Evolutionary conservation across 2,113 vertebrate genomes (phyloP).

Genomic region (Euleptes europaea): DNA sequence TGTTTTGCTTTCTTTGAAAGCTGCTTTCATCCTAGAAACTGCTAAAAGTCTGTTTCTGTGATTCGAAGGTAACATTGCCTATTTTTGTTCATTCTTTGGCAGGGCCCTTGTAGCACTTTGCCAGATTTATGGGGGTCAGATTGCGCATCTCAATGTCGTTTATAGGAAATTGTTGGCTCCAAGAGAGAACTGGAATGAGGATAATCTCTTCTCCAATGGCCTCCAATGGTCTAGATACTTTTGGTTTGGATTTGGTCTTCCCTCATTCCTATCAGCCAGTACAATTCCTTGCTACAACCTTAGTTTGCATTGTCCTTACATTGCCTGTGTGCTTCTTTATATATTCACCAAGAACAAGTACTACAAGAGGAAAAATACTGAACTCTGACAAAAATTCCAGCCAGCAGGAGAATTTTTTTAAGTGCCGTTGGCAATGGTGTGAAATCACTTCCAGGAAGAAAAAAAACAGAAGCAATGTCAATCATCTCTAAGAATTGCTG

Average conservation of each 20-base stretch:
- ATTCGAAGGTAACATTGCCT: constrained; percentile 37
- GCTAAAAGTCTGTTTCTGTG: constrained; percentile 56
- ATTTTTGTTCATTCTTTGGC: constrained; percentile 50
- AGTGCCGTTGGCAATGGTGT: too few species aligned
- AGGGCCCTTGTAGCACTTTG: constrained; percentile 33
- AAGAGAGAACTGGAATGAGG: constrained; percentile 4
- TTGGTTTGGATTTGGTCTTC: constrained; percentile 43
- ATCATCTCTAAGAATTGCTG: too few species aligned
- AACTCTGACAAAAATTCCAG: constrained; percentile 13
- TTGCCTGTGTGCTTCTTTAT: constrained; percentile 44
- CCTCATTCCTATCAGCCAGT: constrained; percentile 20
- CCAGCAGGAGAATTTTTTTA: too few species aligned
- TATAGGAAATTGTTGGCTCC: constrained; percentile 36
- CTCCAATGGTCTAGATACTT: constrained; percentile 29
- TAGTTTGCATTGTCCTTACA: constrained; percentile 1
- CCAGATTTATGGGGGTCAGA: constrained; percentile 18
- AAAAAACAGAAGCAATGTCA: too few species aligned
- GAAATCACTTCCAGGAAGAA: too few species aligned
- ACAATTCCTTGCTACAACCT: constrained; percentile 26
- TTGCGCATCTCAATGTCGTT: constrained; percentile 7
- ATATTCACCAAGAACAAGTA: background rate
- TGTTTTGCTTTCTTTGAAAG: constrained; percentile 37
- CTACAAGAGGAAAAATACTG: constrained; percentile 11
- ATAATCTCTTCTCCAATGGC: constrained; percentile 43
- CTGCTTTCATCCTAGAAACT: constrained; percentile 40